phyloP scores from a whole-genome alignment of 2,888 invertebrate genomes.

The Frankliniella intonsa region DNA sequence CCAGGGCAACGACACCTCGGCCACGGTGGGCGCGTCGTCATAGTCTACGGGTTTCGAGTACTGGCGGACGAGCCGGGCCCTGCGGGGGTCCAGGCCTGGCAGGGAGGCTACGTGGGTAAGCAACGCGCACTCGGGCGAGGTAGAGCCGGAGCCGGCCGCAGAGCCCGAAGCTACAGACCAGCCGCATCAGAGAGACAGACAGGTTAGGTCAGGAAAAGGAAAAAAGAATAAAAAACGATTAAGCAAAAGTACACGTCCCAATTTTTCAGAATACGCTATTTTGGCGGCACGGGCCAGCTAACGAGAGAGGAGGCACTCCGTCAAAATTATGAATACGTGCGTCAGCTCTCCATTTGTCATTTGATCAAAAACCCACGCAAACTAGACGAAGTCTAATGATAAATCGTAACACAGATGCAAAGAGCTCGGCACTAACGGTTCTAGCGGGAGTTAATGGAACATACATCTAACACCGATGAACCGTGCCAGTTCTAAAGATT shows the following conservation, averaged over 20 bases:
- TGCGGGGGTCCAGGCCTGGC: conserved; percentile 64
- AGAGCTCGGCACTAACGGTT: neutral
- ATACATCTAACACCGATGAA: neutral
- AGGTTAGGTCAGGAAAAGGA: neutral
- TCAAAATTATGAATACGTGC: neutral
- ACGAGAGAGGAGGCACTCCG: neutral
- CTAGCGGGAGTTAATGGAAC: neutral
- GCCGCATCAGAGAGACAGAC: conserved; percentile 24
- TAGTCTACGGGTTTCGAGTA: conserved; percentile 54
- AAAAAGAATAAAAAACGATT: neutral
- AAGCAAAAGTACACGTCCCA: neutral
- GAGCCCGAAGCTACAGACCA: conserved; percentile 12
- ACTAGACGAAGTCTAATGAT: too few species aligned
- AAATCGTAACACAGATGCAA: neutral
- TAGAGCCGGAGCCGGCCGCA: conserved; percentile 48
- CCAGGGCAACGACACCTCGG: conserved; percentile 82
- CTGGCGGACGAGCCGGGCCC: conserved; percentile 65
- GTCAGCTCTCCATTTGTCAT: too few species aligned
- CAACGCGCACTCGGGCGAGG: conserved; percentile 47
- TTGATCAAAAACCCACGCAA: too few species aligned
- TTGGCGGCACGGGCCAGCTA: neutral
- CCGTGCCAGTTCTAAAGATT: neutral
- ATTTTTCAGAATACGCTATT: neutral
- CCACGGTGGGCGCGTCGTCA: conserved; percentile 65
- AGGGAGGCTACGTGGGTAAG: conserved; percentile 65